Base-by-base conservation (phyloP, 2,113 vertebrate genomes). In the Rhynchomys soricoides region DNA sequence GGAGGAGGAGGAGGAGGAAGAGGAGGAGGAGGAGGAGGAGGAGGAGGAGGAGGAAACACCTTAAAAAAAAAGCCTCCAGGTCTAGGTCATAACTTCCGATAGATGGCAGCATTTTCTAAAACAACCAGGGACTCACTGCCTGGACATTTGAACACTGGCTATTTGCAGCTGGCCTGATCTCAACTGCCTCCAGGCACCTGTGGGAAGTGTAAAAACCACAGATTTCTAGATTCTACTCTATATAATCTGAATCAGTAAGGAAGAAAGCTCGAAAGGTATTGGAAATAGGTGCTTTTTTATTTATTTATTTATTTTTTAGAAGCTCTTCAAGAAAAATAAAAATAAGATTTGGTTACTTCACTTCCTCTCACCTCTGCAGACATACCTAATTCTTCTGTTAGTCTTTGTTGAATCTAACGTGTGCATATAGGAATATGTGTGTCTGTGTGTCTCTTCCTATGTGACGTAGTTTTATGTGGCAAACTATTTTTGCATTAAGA, bases 61-160 rank as follows among this genome's bases (percentile, higher is more conserved):
- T n/a, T n/a, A n/a, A n/a, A 7, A 62, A 31, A 83, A 43, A 64
- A 29, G 77, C 82, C 4, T 93, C 13, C n/a, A 83, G 59, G 37
- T 31, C 57, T 64, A 43, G 4, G n/a, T 78, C 9, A 22, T 66
- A 77, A 74, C 83, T 77, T 90, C 92, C 97, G 88, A 95, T 79
- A 97, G 97, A 96, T 96, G 97, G 97, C 75, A 48, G 75, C 71
- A 85, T 97, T 94, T 95, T 55, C 86, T 90, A 93, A 97, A 95
- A 57, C 86, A 97, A 98, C 78, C 86, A 85, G 31, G 40, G 48
- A 40, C 85, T 78, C 9, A 2, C 1, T 5, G 48, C 2, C 1
- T 0, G n/a, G n/a, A 48, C 26, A 3, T 26, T 82, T 95, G 90
- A 86, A 68, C 71, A 24, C 48, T 4, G 8, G 85, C 34, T 31